Percentiles rank a stretch among this genome's conserved stretches.
Evolutionary conservation across 2,113 vertebrate genomes (phyloP).

Genomic region (Crotalus horridus): DNA sequence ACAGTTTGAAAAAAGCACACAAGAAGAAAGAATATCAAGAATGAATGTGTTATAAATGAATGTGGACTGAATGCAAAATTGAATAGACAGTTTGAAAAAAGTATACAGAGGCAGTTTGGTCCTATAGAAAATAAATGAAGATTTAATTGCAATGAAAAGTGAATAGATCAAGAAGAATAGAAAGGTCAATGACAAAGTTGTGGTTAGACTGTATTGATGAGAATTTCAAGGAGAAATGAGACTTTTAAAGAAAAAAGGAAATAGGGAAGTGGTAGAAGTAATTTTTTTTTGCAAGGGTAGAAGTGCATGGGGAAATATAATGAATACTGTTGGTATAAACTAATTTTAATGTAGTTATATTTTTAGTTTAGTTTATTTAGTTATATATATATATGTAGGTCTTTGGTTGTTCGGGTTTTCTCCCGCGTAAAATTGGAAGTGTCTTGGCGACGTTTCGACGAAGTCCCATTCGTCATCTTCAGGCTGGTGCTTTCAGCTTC

Average conservation of each 20-base stretch:
- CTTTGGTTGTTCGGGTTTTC: no score
- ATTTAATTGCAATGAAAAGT: background rate
- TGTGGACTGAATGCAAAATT: background rate
- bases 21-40: background rate
- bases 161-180: background rate
- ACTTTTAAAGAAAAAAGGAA: background rate
- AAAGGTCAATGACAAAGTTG: background rate
- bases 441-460: no score
- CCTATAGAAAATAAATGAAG: background rate
- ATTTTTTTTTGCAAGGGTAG: background rate
- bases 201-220: background rate
- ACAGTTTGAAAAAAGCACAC: background rate
- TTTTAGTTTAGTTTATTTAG: background rate
- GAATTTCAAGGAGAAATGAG: background rate
- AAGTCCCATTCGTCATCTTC: no score
- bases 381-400: no score
- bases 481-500: no score
- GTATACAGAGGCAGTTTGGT: background rate
- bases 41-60: background rate
- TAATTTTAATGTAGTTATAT: background rate
- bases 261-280: background rate
- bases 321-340: background rate
- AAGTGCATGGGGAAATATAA: background rate
- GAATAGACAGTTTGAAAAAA: background rate
- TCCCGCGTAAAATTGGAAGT: no score